Conservation (phyloP, 2,888 invertebrate species). For the Capitulum mitella region DNA sequence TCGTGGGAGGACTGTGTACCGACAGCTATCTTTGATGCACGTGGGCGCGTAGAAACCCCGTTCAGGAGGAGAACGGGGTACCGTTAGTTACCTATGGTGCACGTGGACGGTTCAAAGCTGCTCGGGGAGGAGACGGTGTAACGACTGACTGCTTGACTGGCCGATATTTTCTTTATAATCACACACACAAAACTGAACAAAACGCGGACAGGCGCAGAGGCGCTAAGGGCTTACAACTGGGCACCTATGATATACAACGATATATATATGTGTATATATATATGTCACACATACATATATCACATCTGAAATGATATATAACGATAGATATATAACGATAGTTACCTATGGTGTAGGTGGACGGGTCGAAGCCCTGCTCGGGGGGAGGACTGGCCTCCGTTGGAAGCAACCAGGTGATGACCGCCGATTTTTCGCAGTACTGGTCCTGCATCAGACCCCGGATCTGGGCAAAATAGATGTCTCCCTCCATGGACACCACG, state of each 20-base stretch:
- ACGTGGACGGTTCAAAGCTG: no score
- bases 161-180: not conserved
- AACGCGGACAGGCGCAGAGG: no score
- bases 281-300: not conserved
- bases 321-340: not conserved
- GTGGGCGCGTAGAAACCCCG: no score
- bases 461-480: slow-evolving; percentile 80
- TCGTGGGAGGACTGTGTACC: no score
- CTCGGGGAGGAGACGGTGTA: not conserved
- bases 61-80: no score
- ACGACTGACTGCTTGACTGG: not conserved
- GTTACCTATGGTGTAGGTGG: slow-evolving; percentile 77
- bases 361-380: slow-evolving; percentile 71
- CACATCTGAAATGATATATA: not conserved
- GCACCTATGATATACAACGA: no score
- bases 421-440: slow-evolving; percentile 87
- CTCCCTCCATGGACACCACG: slow-evolving; percentile 63
- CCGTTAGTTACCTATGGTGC: no score
- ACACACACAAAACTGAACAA: not conserved
- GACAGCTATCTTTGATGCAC: no score
- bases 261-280: no score
- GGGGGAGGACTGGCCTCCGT: slow-evolving; percentile 69
- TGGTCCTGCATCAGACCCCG: slow-evolving; percentile 82
- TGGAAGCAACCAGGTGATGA: slow-evolving; percentile 83
- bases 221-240: no score